Conservation (phyloP, 1,140 invertebrate species). For the Drosophila tropicalis region DNA sequence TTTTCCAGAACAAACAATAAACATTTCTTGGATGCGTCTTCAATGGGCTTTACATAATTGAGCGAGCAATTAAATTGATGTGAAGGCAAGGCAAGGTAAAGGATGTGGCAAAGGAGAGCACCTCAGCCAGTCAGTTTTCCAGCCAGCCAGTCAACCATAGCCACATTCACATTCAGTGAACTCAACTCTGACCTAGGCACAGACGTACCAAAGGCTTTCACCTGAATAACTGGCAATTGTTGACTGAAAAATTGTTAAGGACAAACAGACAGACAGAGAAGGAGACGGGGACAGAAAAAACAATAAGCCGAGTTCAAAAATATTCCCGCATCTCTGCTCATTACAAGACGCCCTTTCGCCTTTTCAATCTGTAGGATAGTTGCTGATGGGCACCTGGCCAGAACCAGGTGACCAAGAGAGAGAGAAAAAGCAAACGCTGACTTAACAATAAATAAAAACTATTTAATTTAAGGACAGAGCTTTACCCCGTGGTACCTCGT, state of each 20-base stretch:
- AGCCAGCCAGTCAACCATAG: conserved; percentile 39
- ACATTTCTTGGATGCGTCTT: conserved; percentile 63
- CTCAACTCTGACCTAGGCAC: conserved; percentile 21
- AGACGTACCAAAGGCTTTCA: background rate
- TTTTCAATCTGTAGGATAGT: conserved; percentile 58
- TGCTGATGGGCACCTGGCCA: conserved; percentile 25
- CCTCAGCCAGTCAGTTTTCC: background rate
- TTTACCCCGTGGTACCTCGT: background rate
- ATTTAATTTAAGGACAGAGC: conserved; percentile 72
- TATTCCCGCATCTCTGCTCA: conserved; percentile 19
- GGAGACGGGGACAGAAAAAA: background rate
- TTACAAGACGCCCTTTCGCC: conserved; percentile 46
- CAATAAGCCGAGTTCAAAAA: conserved; percentile 28
- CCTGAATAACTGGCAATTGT: conserved; percentile 39
- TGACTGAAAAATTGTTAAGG: conserved; percentile 52
- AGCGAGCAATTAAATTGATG: conserved; percentile 73
- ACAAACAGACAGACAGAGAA: conserved; percentile 37
- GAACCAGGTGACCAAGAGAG: background rate
- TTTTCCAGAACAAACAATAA: conserved; percentile 76
- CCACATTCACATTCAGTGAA: conserved; percentile 18
- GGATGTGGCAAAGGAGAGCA: background rate
- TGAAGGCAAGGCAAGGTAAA: background rate
- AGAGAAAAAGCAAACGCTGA: conserved; percentile 38
- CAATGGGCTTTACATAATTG: conserved; percentile 74
- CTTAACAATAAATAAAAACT: conserved; percentile 79